Base-by-base conservation (phyloP, 2,113 vertebrate species). In the Rutilus rutilus region DNA sequence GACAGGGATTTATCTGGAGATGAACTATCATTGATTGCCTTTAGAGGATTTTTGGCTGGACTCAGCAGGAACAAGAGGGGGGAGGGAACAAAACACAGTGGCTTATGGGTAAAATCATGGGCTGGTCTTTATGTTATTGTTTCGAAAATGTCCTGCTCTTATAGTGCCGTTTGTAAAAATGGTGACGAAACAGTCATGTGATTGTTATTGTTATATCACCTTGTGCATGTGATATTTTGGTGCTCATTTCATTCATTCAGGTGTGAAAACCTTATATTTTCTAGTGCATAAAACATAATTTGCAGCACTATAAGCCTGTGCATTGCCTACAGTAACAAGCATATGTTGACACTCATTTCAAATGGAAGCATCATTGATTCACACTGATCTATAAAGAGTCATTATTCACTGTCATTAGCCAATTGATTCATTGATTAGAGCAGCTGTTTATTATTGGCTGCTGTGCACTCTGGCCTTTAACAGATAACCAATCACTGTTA, bases 371-470 rank as follows among this genome's bases (percentile, higher is more conserved):
- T 54, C 62, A 93, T 93, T 92, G 91, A 93, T 92, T 87, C 27
- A n/a, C 83, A 86, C 89, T 89, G 85, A 90, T 88, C 82, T 69
- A 88, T 91, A 90, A 88, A 88, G 88, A 74, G 87, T 82, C 86
- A 91, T 94, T 88, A 90, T 91, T 93, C 90, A 91, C 76, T 93
- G 92, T 89, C 92, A 91, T 89, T 90, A 90, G 85, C 76, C 84
- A 11, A 93, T 93, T 93, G 94, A 94, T 94, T 87, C 81, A 94
- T 93, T 91, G 93, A 94, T 92, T 88, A 74, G 88, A 78, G 57
- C 92, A 94, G 90, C 90, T 92, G 91, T 86, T 89, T 88, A 86
- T 82, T 88, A 57, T 64, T 88, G 78, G 87, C 73, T 80, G 64
- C 85, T 59, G 83, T 85, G 42, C 47, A 15, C 23, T 71, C 54